Evolutionary conservation across 2,797 vertebrate species (phyloP).

Genomic region (Cryptoblepharus egeriae): DNA sequence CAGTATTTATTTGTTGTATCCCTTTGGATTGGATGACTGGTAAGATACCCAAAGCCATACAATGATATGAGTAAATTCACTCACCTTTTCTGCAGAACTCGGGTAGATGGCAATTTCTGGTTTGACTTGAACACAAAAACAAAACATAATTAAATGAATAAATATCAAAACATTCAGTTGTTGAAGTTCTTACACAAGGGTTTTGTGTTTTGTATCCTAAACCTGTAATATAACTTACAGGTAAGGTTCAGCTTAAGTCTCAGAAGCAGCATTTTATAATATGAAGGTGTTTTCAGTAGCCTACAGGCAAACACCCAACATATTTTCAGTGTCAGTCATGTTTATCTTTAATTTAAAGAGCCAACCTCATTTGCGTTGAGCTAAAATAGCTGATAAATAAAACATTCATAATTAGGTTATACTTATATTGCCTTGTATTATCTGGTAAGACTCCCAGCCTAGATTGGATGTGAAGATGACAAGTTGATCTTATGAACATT

Average conservation of each 20-base stretch:
- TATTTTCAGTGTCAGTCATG: neutral
- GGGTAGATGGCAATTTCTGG: slow-evolving; percentile 64
- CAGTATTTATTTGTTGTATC: too few relatives aligned
- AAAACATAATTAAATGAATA: slow-evolving; percentile 35
- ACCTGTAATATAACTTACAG: neutral
- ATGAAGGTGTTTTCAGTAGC: neutral
- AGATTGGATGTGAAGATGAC: neutral
- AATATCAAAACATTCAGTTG: neutral
- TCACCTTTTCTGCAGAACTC: slow-evolving; percentile 59
- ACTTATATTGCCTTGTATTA: neutral
- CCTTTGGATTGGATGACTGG: neutral
- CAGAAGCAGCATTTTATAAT: neutral
- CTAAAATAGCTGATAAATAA: too few relatives aligned
- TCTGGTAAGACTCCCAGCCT: too few relatives aligned
- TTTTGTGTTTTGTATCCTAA: slow-evolving; percentile 10
- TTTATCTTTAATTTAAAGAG: neutral
- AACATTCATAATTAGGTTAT: too few relatives aligned
- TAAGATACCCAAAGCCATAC: neutral
- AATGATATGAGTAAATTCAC: slow-evolving; percentile 24
- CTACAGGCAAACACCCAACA: neutral
- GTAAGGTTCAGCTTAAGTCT: neutral
- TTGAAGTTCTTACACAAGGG: slow-evolving; percentile 3
- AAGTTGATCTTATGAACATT: neutral
- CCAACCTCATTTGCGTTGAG: too few relatives aligned
- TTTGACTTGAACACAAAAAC: slow-evolving; percentile 70